Evolutionary conservation across 2,113 vertebrate species (phyloP).

Genomic region (Melanotaenia duboulayi): DNA sequence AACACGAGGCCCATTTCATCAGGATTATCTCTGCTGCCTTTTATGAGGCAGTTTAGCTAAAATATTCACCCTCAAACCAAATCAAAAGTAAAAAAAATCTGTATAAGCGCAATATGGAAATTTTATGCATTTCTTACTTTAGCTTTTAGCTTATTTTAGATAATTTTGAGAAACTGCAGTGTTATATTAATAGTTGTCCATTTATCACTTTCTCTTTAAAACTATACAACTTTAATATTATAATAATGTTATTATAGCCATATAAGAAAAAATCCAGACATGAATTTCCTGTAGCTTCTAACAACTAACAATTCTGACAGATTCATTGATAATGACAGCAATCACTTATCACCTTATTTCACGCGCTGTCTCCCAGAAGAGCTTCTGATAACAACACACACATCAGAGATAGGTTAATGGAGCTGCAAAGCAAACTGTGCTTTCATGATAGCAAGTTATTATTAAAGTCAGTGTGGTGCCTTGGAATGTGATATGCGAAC

Average conservation of each 20-base stretch:
- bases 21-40: background rate
- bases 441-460: too few species aligned
- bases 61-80: background rate
- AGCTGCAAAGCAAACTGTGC: background rate
- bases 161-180: too few species aligned
- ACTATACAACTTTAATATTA: too few species aligned
- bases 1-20: conserved; percentile 17
- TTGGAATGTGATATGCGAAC: conserved; percentile 5
- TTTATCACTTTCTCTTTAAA: too few species aligned
- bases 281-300: too few species aligned
- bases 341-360: background rate
- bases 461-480: background rate
- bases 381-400: background rate
- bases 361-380: background rate
- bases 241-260: too few species aligned
- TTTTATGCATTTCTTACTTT: too few species aligned
- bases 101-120: too few species aligned
- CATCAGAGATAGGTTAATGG: background rate
- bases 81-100: background rate
- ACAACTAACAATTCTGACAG: background rate
- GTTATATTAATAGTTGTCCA: too few species aligned
- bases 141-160: too few species aligned
- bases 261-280: too few species aligned
- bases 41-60: conserved; percentile 1
- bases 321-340: background rate